Evolutionary conservation across 37 sponge, comb jelly and placozoan genomes (phyloP).

Genomic region (Chondrosia reniformis): DNA sequence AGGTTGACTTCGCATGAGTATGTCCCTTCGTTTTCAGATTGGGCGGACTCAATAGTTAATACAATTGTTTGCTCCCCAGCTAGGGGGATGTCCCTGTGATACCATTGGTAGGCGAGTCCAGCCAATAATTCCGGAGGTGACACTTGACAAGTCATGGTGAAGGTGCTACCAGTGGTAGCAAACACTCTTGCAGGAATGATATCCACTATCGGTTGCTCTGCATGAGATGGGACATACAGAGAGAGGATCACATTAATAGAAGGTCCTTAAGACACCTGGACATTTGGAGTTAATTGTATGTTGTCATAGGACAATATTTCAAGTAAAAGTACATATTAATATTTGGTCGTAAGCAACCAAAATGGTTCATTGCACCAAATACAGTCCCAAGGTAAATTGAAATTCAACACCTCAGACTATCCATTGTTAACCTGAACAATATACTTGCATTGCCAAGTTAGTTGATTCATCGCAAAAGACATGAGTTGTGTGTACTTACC

Average conservation of each 20-base stretch:
- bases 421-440: too few species aligned
- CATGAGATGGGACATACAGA: neutral
- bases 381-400: too few species aligned
- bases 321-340: too few species aligned
- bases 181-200: neutral
- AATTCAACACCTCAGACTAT: too few species aligned
- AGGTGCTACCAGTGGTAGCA: neutral
- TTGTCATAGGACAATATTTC: neutral
- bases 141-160: slow-evolving; percentile 39
- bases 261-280: too few species aligned
- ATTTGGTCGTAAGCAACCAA: too few species aligned
- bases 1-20: slow-evolving; percentile 45
- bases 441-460: neutral
- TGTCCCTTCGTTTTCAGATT: slow-evolving; percentile 6
- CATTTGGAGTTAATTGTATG: too few species aligned
- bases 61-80: neutral
- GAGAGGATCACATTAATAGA: too few species aligned
- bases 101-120: slow-evolving; percentile 25
- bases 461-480: neutral
- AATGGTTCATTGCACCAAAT: too few species aligned
- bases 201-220: neutral
- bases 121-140: neutral
- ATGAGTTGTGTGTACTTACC: slow-evolving; percentile 27
- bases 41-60: neutral
- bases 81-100: slow-evolving; percentile 25